Percentiles rank a stretch among this genome's conserved stretches.
Conservation (phyloP, 2,113 vertebrate species). For the Malurus melanocephalus region DNA sequence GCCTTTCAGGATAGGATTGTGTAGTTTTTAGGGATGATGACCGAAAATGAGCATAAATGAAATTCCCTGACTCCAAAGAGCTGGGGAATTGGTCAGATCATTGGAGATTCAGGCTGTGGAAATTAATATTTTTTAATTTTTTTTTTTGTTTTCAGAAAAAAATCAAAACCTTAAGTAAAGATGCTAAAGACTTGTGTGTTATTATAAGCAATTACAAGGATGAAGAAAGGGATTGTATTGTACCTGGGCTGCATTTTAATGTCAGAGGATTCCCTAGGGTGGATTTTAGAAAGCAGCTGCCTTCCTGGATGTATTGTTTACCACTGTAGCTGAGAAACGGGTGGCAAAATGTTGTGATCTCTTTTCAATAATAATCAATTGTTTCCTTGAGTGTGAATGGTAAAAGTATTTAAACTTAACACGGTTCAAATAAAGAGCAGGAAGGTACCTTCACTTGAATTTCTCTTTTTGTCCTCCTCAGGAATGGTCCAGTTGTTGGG, state of each 20-base stretch:
- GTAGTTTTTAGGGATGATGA: not conserved
- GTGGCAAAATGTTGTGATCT: not conserved
- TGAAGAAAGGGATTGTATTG: not conserved
- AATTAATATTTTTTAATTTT: accelerated
- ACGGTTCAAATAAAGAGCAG: not conserved
- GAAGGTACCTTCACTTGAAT: not conserved
- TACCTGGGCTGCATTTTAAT: not conserved
- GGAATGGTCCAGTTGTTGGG: accelerated
- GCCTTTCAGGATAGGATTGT: not conserved
- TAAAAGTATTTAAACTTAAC: not conserved
- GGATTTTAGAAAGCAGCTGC: not conserved
- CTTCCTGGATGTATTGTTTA: not conserved
- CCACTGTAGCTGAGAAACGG: not conserved
- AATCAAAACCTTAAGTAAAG: not conserved
- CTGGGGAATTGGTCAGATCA: not conserved
- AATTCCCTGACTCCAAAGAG: not conserved
- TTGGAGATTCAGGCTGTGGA: not conserved
- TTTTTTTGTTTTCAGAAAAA: not conserved
- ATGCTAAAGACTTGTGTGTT: not conserved
- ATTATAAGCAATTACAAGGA: not conserved
- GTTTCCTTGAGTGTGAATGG: not conserved
- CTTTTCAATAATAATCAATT: not conserved
- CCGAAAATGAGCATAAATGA: not conserved
- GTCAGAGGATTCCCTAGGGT: not conserved
- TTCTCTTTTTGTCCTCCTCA: not conserved